Evolutionary conservation across 2,797 vertebrate genomes (phyloP), one percentile per base, ranked within the genome.

Genomic region (Parauchenoglanis punctatus): DNA sequence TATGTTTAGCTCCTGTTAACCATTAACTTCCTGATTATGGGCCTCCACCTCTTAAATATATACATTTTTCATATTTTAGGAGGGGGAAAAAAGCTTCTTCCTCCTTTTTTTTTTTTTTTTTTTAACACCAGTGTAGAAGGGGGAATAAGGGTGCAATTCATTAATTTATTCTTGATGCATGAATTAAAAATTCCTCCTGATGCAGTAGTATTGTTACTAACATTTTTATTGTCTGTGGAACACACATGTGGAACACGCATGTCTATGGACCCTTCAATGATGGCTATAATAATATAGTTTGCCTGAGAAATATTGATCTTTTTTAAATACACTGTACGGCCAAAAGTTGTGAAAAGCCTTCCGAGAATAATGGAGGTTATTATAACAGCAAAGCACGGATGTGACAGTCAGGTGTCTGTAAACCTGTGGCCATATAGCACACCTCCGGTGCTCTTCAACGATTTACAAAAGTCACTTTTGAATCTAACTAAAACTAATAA

Each of bases 41-140:
- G n/a, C 46, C 59, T 65, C 59, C 46, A 83, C 44, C 46, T 70
- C n/a, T 70, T 83, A 12, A 68, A 70, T 35, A 7, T 83, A 52
- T 81, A 46, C 0, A 15, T n/a, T 63, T 58, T 80, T 80, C 10
- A 59, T 31, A 59, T 18, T 31, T 78, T 56, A 3, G 7, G 49
- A 5, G 12, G 17, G 13, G 4, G 1, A 1, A 77, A 18, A 46
- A 44, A 44, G 17, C 0, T n/a, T n/a, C 13, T 2, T 65, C 31
- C 1, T 31, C 31, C 28, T 23, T 59, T 61, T 25, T 23, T 25
- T 23, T 35, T 65, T 68, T 28, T 31, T 35, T 18, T n/a, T 25
- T 72, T 49, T 49, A 13, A 44, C 7, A 73, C 20, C 3, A n/a
- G 13, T 59, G 18, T 80, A 58, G 40, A 25, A 4, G 54, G 2